These are phyloP conservation scores for Drosophila ohnishii DNA, from an alignment of 1,140 invertebrate genomes.

Conservation along the genomic window DNA sequence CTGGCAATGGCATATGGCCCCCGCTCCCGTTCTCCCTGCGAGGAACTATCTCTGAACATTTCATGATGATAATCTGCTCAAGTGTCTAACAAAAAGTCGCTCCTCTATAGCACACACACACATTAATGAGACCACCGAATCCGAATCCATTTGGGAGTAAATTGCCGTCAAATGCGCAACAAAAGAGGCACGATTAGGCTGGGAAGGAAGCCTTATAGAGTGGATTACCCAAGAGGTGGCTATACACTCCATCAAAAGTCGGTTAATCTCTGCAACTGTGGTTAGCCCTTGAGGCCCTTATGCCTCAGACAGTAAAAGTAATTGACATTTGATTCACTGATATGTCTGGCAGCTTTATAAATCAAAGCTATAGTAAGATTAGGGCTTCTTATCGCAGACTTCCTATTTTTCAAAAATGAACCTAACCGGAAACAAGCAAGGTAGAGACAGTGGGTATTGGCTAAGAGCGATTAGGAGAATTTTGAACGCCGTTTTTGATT, in stretches of 20 bases:
- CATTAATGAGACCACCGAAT: slow-evolving; percentile 29
- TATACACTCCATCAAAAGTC: slow-evolving; percentile 6
- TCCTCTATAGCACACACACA: slow-evolving; percentile 2
- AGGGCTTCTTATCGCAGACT: slow-evolving; percentile 10
- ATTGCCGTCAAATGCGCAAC: slow-evolving; percentile 36
- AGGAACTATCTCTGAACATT: slow-evolving; percentile 15
- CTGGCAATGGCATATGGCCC: slow-evolving; percentile 21
- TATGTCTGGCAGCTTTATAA: slow-evolving; percentile 14
- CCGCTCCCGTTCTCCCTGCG: not conserved
- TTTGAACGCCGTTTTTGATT: not conserved
- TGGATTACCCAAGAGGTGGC: slow-evolving; percentile 2
- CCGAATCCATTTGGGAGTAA: slow-evolving; percentile 18
- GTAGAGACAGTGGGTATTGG: not conserved
- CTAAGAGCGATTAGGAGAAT: not conserved
- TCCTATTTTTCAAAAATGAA: not conserved
- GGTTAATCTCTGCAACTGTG: slow-evolving; percentile 11
- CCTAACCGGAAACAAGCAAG: slow-evolving; percentile 13
- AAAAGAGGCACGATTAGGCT: slow-evolving; percentile 13
- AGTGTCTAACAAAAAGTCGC: slow-evolving; percentile 69
- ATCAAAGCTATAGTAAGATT: slow-evolving; percentile 1
- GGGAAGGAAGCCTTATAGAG: slow-evolving; percentile 23
- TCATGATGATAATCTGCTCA: slow-evolving; percentile 58
- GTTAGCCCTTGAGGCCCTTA: not conserved
- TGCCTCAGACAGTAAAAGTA: not conserved
- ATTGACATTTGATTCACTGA: slow-evolving; percentile 47